These are phyloP conservation scores for Odontocerum albicorne DNA, from an alignment of 2,888 invertebrate species.

Conservation along the genomic window DNA sequence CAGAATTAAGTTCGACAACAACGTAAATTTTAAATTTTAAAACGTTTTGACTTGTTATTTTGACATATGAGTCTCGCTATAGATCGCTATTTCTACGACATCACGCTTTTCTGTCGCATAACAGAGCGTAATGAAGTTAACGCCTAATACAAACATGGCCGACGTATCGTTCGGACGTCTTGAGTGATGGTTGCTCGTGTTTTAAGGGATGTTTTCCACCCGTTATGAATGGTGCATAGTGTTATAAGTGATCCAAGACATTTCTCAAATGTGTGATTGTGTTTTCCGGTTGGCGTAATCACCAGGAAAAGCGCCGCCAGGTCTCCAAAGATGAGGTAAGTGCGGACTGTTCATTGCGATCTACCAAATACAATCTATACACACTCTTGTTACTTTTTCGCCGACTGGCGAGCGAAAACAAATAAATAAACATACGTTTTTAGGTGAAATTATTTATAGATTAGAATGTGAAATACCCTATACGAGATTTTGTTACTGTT, in stretches of 20 bases:
- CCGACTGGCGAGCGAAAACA: conserved; percentile 26
- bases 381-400: conserved; percentile 13
- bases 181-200: conserved; percentile 18
- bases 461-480: conserved; percentile 2
- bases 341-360: conserved; percentile 6
- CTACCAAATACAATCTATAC: too few relatives aligned
- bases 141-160: conserved; percentile 28
- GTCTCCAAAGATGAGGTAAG: conserved; percentile 30
- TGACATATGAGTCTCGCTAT: too few relatives aligned
- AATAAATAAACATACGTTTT: conserved; percentile 25
- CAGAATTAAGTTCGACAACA: too few relatives aligned
- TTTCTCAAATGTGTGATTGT: conserved; percentile 27
- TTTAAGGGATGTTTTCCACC: conserved; percentile 21
- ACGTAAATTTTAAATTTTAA: too few relatives aligned
- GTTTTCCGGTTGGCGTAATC: conserved; percentile 23
- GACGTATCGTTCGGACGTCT: conserved; percentile 24
- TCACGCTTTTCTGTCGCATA: too few relatives aligned
- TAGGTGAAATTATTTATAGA: conserved; percentile 29
- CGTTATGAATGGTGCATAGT: conserved; percentile 27
- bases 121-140: not conserved
- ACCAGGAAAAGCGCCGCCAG: conserved; percentile 21
- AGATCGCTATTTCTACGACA: too few relatives aligned
- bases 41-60: too few relatives aligned
- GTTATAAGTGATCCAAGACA: conserved; percentile 26
- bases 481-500: conserved; percentile 1